Evolutionary conservation across 2,797 vertebrate genomes (phyloP).

Genomic region (Sardinella longiceps): DNA sequence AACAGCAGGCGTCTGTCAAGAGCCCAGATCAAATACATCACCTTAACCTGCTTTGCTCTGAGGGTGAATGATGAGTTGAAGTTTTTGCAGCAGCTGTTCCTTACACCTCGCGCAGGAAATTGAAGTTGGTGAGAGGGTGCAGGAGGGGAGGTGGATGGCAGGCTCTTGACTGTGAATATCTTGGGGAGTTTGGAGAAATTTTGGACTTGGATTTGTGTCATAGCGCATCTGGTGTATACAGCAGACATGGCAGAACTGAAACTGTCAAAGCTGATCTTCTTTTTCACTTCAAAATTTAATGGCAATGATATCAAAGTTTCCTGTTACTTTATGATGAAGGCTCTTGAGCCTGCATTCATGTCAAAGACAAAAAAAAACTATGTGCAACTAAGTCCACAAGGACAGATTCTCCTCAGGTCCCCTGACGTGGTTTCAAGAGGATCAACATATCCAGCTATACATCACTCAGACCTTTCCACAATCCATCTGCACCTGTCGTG

Average conservation of each 20-base stretch:
- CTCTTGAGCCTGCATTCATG: neutral
- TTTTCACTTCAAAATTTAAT: neutral
- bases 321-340: neutral
- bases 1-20: slow-evolving; percentile 76
- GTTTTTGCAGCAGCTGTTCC: slow-evolving; percentile 61
- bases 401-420: slow-evolving; percentile 12
- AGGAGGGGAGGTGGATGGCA: neutral
- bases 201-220: neutral
- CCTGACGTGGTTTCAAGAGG: neutral
- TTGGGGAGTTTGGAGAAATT: neutral
- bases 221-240: neutral
- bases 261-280: neutral
- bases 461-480: neutral
- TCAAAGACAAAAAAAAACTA: neutral
- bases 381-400: neutral
- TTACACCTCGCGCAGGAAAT: slow-evolving; percentile 29
- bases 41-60: slow-evolving; percentile 65
- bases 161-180: neutral
- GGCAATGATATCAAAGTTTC: neutral
- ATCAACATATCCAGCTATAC: slow-evolving; percentile 4
- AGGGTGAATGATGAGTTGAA: slow-evolving; percentile 63
- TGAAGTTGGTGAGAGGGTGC: neutral
- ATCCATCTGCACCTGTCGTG: neutral
- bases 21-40: slow-evolving; percentile 70
- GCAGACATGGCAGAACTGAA: neutral